Conservation (phyloP, 2,888 invertebrate genomes). For the Agriopis leucophaearia region DNA sequence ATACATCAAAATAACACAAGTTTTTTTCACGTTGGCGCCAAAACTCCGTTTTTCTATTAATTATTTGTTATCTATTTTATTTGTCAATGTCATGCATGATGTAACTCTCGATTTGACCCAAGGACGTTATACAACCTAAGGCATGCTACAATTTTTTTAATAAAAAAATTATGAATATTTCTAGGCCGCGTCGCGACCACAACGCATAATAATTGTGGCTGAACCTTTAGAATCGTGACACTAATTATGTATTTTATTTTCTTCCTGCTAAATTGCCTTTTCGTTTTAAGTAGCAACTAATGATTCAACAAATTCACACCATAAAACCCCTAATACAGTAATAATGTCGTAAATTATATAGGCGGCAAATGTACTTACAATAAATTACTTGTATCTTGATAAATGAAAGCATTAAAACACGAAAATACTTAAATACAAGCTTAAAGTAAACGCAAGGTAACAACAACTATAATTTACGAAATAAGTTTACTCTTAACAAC, state of each 20-base stretch:
- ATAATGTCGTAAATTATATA: not conserved
- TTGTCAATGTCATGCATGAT: no score
- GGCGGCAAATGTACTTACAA: slow-evolving; percentile 4
- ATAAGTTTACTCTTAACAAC: slow-evolving; percentile 13
- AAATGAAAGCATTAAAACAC: slow-evolving; percentile 18
- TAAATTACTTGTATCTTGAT: slow-evolving; percentile 18
- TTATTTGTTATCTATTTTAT: no score
- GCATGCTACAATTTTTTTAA: no score
- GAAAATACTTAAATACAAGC: slow-evolving; percentile 21
- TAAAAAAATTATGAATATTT: no score
- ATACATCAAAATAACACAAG: no score
- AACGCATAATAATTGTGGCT: no score
- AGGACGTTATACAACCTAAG: no score
- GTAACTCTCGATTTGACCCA: no score
- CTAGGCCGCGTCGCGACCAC: no score
- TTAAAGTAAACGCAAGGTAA: slow-evolving; percentile 26
- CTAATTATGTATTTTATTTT: not conserved
- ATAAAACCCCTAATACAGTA: not conserved
- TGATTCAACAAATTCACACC: slow-evolving; percentile 2
- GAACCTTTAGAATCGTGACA: no score
- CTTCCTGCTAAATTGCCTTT: not conserved
- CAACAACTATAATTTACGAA: slow-evolving; percentile 26
- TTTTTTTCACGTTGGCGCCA: no score
- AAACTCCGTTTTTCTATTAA: no score
- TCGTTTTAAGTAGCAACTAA: not conserved